These are phyloP conservation scores for Enteromius afrohamiltoni DNA, from an alignment of 2,797 vertebrate genomes.

Conservation along the genomic window DNA sequence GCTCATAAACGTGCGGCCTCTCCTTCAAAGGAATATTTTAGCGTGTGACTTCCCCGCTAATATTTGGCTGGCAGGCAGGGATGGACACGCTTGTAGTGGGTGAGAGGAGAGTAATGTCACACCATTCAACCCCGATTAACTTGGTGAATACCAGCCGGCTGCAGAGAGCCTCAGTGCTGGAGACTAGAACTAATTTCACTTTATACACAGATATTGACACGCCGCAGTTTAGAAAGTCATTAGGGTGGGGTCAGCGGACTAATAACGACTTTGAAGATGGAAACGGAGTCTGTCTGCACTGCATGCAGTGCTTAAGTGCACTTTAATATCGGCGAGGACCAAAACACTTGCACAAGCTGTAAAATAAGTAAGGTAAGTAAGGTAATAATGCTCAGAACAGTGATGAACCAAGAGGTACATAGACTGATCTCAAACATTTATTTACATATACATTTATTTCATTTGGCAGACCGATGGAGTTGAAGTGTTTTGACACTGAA, in stretches of 20 bases:
- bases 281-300: constrained; percentile 56
- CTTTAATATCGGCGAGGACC: constrained; percentile 47
- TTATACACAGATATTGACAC: constrained; percentile 85
- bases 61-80: constrained; percentile 80
- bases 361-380: constrained; percentile 15
- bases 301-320: constrained; percentile 56
- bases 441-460: not conserved
- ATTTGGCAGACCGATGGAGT: not conserved
- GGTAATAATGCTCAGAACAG: not conserved
- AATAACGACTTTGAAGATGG: constrained; percentile 64
- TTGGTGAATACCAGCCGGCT: constrained; percentile 80
- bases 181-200: constrained; percentile 85
- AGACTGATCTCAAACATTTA: not conserved
- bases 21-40: constrained; percentile 85
- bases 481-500: not conserved
- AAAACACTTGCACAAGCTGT: constrained; percentile 19
- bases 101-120: constrained; percentile 82
- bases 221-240: constrained; percentile 83
- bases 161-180: constrained; percentile 75
- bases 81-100: constrained; percentile 81
- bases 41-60: constrained; percentile 74
- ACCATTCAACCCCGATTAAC: constrained; percentile 82
- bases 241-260: constrained; percentile 69
- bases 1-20: constrained; percentile 78
- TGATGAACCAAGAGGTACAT: not conserved